phyloP scores from a whole-genome alignment of 2,888 invertebrate species.

The Penaeus monodon region DNA sequence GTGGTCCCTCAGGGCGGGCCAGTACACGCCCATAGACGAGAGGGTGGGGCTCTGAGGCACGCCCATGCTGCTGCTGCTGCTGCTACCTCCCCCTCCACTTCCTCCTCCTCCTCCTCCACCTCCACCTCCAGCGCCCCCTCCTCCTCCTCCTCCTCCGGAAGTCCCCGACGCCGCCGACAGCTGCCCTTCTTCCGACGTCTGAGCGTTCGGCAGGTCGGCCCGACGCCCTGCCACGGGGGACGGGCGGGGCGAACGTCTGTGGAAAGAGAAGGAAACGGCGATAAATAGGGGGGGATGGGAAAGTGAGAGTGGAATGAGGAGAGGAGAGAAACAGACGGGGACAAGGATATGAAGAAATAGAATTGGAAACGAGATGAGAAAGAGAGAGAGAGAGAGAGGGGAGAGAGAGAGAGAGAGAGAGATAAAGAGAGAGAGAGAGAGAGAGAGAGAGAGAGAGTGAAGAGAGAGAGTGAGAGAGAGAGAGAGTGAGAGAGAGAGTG shows the following conservation, averaged over 20 bases:
- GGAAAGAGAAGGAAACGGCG: background rate
- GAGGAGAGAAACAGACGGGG: too few relatives aligned
- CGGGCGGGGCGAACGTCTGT: constrained; percentile 45
- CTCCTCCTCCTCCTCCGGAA: background rate
- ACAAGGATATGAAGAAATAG: too few relatives aligned
- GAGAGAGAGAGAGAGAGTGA: too few relatives aligned
- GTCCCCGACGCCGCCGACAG: background rate
- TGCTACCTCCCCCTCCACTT: background rate
- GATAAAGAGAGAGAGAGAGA: too few relatives aligned
- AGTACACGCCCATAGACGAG: constrained; percentile 44
- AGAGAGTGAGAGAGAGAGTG: too few relatives aligned
- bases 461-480: accelerated
- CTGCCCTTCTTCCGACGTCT: background rate
- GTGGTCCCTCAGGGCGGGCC: constrained; percentile 61
- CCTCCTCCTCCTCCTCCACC: constrained; percentile 22
- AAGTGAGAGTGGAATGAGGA: too few relatives aligned
- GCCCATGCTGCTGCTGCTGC: too few relatives aligned
- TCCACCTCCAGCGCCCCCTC: constrained; percentile 1
- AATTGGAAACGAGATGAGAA: too few relatives aligned
- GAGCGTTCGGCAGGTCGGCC: constrained; percentile 15
- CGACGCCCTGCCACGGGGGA: constrained; percentile 39
- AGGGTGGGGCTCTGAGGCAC: constrained; percentile 23
- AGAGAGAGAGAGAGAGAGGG: too few relatives aligned
- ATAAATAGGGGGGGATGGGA: background rate
- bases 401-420: too few relatives aligned